Conservation (phyloP, 2,113 vertebrate species). For the Actenoides hombroni region DNA sequence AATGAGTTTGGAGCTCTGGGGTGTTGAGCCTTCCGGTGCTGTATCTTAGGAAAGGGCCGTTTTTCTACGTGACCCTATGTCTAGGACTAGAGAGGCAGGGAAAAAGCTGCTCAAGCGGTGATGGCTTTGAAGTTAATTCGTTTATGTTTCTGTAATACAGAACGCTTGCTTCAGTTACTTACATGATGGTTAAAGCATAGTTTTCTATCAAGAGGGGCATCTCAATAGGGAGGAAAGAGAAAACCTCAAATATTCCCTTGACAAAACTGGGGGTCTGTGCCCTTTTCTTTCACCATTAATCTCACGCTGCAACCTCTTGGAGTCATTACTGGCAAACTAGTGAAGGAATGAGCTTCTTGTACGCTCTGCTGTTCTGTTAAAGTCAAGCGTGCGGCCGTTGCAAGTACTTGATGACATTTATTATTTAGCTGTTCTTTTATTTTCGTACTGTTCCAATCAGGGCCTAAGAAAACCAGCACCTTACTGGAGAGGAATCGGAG, state of each 20-base stretch:
- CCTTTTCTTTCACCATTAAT: not conserved
- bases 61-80: not conserved
- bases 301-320: not conserved
- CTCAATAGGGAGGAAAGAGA: not conserved
- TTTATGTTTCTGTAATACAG: not conserved
- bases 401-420: not conserved
- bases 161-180: not conserved
- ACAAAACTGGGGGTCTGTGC: not conserved
- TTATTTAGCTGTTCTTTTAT: not conserved
- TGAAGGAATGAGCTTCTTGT: not conserved
- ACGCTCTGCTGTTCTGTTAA: fast-evolving
- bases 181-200: not conserved
- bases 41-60: not conserved
- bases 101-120: not conserved
- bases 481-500: not conserved
- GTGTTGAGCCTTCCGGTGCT: not conserved
- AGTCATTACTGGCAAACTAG: not conserved
- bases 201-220: not conserved
- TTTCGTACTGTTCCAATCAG: fast-evolving
- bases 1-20: not conserved
- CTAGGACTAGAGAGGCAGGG: too few species aligned
- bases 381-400: not conserved
- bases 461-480: not conserved
- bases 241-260: not conserved
- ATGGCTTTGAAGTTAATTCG: not conserved